These are phyloP conservation scores for Otus scops DNA, from an alignment of 2,797 vertebrate genomes.

Conservation along the genomic window DNA sequence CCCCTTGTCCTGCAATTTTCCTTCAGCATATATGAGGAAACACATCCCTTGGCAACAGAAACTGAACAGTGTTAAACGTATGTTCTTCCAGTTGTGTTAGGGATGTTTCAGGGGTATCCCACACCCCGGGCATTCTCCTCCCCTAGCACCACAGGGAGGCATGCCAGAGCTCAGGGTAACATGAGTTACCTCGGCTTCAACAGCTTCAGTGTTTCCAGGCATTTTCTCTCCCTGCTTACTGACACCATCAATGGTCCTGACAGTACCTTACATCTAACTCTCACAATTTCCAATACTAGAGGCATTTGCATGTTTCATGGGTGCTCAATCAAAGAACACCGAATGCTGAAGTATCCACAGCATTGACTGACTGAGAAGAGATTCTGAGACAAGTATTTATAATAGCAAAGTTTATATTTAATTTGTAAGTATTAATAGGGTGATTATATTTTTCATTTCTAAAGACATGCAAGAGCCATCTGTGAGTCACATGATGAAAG, in stretches of 20 bases:
- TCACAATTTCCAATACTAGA: not conserved
- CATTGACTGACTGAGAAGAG: not conserved
- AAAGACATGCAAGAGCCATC: not conserved
- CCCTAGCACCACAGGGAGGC: not conserved
- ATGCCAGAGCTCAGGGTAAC: not conserved
- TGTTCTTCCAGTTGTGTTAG: not conserved
- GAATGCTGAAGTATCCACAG: not conserved
- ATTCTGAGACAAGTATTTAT: not conserved
- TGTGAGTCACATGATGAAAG: not conserved
- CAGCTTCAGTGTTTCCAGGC: not conserved
- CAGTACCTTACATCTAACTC: not conserved
- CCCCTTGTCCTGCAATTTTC: not conserved
- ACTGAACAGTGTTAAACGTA: not conserved
- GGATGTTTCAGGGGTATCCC: no score
- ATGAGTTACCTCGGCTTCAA: not conserved
- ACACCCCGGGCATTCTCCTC: not conserved
- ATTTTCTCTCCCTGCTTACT: not conserved
- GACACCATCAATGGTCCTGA: not conserved
- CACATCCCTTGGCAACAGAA: not conserved
- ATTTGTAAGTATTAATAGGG: not conserved
- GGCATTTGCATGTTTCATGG: not conserved
- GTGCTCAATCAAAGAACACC: not conserved
- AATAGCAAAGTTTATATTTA: not conserved
- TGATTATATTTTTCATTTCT: not conserved
- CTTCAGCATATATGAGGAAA: not conserved